Percentiles rank a stretch among this genome's conserved stretches.
phyloP scores from a whole-genome alignment of 1,140 invertebrate genomes.

The Forficula auricularia region DNA sequence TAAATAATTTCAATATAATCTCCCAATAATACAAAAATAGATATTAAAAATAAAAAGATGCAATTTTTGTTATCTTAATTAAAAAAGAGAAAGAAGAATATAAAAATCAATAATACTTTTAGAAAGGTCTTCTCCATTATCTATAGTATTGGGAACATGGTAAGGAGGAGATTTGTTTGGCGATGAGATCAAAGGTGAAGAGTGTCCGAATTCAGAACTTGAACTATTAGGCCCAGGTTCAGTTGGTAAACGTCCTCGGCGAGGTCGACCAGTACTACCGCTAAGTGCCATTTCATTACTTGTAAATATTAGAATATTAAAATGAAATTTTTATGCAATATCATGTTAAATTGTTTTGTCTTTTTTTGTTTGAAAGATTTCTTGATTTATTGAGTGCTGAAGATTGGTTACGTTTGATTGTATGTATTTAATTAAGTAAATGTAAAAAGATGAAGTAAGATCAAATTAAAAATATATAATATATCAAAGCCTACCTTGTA shows the following conservation, averaged over 20 bases:
- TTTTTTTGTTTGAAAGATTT: no score
- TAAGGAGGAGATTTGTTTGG: slow-evolving; percentile 48
- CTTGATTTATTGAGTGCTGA: no score
- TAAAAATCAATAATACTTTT: slow-evolving; percentile 21
- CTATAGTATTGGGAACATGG: slow-evolving; percentile 24
- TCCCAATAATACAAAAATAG: no score
- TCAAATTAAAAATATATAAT: no score
- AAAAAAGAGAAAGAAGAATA: background rate
- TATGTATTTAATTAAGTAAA: no score
- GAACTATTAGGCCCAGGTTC: slow-evolving; percentile 41
- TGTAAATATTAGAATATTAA: slow-evolving; percentile 1
- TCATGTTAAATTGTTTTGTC: no score
- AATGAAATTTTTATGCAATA: no score
- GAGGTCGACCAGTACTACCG: slow-evolving; percentile 16
- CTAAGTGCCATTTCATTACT: slow-evolving; percentile 4
- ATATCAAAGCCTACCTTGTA: background rate
- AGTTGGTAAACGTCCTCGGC: slow-evolving; percentile 45
- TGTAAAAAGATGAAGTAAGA: no score
- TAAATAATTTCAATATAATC: no score
- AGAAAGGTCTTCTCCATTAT: slow-evolving; percentile 39
- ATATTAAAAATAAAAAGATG: no score
- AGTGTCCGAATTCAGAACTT: slow-evolving; percentile 26
- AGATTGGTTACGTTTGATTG: no score
- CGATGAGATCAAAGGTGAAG: slow-evolving; percentile 35
- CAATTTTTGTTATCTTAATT: background rate